These are phyloP conservation scores for Thunnus maccoyii DNA, from an alignment of 2,113 vertebrate species.

Conservation along the genomic window DNA sequence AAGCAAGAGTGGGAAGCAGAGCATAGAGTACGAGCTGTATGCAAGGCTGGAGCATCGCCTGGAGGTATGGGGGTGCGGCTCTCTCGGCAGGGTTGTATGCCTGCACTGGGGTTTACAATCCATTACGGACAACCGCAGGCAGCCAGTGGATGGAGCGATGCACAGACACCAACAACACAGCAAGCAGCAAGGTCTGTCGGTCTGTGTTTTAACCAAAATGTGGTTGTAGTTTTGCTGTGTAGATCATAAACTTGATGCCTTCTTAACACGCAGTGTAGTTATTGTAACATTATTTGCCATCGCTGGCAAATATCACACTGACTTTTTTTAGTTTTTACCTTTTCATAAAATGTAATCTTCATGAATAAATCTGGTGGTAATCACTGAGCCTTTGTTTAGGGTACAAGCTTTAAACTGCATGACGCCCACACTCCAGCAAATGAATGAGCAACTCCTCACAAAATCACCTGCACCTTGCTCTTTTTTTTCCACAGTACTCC, in stretches of 20 bases:
- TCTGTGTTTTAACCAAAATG: constrained; percentile 26
- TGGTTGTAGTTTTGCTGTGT: background rate
- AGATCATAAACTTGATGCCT: background rate
- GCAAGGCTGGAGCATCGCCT: constrained; percentile 75
- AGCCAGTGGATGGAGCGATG: constrained; percentile 53
- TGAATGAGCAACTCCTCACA: constrained; percentile 7
- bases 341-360: constrained; percentile 14
- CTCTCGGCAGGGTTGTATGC: constrained; percentile 51
- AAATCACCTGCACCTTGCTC: constrained; percentile 1
- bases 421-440: constrained; percentile 1
- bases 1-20: constrained; percentile 62
- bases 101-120: constrained; percentile 71
- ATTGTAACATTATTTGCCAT: background rate
- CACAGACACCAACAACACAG: constrained; percentile 50
- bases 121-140: constrained; percentile 68
- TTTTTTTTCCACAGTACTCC: constrained; percentile 5
- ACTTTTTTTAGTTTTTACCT: constrained; percentile 1
- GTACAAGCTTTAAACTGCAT: constrained; percentile 14
- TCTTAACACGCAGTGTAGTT: constrained; percentile 1
- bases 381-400: constrained; percentile 20
- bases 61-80: constrained; percentile 71
- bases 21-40: constrained; percentile 58
- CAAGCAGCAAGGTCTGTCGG: constrained; percentile 17
- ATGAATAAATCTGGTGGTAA: constrained; percentile 3
- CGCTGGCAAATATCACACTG: background rate